Conservation (phyloP, 2,797 vertebrate genomes). For the Morus bassanus region DNA sequence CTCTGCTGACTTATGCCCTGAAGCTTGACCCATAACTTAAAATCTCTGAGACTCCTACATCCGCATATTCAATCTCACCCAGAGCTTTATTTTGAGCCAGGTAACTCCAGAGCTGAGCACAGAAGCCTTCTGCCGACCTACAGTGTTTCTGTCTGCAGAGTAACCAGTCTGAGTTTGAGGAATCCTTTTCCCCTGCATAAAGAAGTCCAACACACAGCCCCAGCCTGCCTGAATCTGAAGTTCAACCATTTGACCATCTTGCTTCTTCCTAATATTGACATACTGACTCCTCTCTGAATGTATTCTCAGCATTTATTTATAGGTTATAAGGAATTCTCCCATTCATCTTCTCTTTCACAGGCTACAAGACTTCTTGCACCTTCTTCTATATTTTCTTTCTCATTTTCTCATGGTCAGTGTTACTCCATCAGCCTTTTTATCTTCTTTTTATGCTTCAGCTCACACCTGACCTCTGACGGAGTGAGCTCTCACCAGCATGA, state of each 20-base stretch:
- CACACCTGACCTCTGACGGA: background rate
- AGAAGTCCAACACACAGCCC: background rate
- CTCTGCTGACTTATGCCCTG: background rate
- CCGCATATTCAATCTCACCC: background rate
- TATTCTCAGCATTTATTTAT: background rate
- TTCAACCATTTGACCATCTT: background rate
- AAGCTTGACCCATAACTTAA: background rate
- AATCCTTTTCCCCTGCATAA: background rate
- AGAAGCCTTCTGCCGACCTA: background rate
- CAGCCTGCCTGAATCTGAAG: background rate
- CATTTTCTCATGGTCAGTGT: background rate
- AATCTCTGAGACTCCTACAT: background rate
- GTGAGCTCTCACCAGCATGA: fast-evolving
- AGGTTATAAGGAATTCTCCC: background rate
- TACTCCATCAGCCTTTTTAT: background rate
- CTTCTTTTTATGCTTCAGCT: background rate
- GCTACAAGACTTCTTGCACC: background rate
- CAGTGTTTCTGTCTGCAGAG: background rate
- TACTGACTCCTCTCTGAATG: background rate
- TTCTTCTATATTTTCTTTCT: background rate
- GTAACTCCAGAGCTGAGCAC: background rate
- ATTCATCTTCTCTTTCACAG: background rate
- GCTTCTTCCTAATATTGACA: background rate
- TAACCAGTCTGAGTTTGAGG: background rate
- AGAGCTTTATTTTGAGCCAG: background rate